Evolutionary conservation across 2,888 invertebrate genomes (phyloP), one percentile per base, ranked within the genome.

Genomic region (Blastobasis lacticolella): DNA sequence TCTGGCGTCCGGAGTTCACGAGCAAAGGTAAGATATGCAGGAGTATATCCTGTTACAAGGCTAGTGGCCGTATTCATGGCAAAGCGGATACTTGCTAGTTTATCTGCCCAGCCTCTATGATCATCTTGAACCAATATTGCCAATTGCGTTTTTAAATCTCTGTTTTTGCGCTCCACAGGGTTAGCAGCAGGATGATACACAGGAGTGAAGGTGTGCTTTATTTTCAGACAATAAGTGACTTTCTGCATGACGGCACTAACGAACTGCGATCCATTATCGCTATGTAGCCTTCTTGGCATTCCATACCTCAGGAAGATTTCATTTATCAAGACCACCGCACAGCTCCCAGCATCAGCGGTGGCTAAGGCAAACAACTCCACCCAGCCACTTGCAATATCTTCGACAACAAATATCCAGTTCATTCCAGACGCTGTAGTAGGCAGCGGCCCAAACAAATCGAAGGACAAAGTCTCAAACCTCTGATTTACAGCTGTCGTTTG

Each of bases 11-110:
- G 54, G 0, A 78, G 46, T 54, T 79, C 73, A 49, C 75, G 52
- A 0, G 66, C 76, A 50, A 68, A 71, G 7, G 67, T 75, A 1
- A 75, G 46, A 45, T 61, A 75, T 0, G 75, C 72, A 5, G 74
- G 58, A 1, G 70, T 59, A 23, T 55, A 60, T 5, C 66, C 62
- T 4, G 73, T 75, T 1, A 46, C 7, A 0, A 4, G 6, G 2
- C 41, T 41, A 0, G 0, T 10, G 2, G 53, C 51, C 0, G 57
- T 56, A 37, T 58, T 59, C 57, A 59, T 57, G 3, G 55, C 56
- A 42, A 56, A 61, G 2, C 57, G 47, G 7, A 58, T 56, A 9
- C 51, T 45, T 1, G 57, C 46, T 4, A 61, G 42, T 10, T 57
- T 41, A 0, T 52, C 51, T 1, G 40, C 38, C 60, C 58, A 60